Evolutionary conservation across 2,888 invertebrate genomes (phyloP), one percentile per base, ranked within the genome.

Genomic region (Parnassius glacialis): DNA sequence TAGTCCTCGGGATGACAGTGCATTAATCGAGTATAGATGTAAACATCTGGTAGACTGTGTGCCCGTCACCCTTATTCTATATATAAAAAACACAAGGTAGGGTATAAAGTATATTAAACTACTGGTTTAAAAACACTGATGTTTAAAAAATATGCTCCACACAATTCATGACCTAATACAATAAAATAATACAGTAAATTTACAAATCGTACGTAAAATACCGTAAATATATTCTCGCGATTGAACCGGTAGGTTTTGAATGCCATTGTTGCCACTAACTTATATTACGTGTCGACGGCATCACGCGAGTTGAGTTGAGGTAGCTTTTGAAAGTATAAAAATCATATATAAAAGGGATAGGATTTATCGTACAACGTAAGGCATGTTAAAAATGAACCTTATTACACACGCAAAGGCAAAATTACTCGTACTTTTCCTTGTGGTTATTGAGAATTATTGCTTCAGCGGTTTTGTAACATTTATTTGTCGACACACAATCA

Each of bases 381-480:
- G 67, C 68, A 71, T 69, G 70, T 72, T 72, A 72, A 76, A 75
- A 74, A 68, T 68, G 67, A 67, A 61, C 72, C 64, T 63, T 68
- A 63, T 67, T 72, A 74, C 68, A 69, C 83, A 84, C 82, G 84
- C 81, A 57, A 81, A 65, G 65, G 65, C 68, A 74, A 73, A 71
- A 68, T 67, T 62, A 55, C 50, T 44, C 43, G 45, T 44, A 54
- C 64, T 62, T 67, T 48, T 65, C 59, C 48, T 59, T 65, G 51
- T 51, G 59, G 10, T 58, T 53, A 61, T 59, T 65, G 61, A 41
- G 42, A 43, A 45, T 58, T 58, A 62, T 50, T 54, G 54, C 11
- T 44, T 48, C 42, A 41, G 41, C 47, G 34, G 34, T 34, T 34
- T 47, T 48, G 47, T 16, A 48, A 13, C 48, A 13, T 48, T 48